phyloP scores from a whole-genome alignment of 2,113 vertebrate species.

The Passer montanus region DNA sequence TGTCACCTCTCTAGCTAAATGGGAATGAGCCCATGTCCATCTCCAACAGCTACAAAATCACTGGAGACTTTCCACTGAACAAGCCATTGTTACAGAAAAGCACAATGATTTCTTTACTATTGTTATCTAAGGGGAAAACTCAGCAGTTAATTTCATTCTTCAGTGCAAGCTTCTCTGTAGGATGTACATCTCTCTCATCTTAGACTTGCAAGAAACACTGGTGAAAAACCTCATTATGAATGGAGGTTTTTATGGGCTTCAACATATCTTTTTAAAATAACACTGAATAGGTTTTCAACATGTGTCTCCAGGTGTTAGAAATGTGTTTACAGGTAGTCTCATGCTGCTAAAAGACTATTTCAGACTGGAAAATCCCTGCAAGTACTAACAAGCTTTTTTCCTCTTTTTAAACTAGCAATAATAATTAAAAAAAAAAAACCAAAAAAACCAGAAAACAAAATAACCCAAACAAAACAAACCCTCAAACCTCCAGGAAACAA shows the following conservation, averaged over 20 bases:
- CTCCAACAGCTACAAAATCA: constrained; percentile 24
- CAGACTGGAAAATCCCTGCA: not conserved
- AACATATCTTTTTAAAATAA: not conserved
- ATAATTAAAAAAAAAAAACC: not conserved
- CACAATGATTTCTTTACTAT: not conserved
- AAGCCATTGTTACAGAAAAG: not conserved
- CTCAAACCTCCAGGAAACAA: not conserved
- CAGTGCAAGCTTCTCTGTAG: not conserved
- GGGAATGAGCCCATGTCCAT: not conserved
- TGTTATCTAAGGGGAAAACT: not conserved
- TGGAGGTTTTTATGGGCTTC: not conserved
- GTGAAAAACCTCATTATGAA: not conserved
- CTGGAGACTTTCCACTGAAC: not conserved
- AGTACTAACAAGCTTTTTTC: constrained; percentile 4
- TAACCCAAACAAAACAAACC: too few species aligned
- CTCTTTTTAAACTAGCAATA: not conserved
- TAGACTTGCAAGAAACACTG: not conserved
- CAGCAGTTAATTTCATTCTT: not conserved
- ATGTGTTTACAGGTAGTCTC: not conserved
- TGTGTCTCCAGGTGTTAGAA: constrained; percentile 1
- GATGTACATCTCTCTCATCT: not conserved
- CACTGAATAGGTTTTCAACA: not conserved
- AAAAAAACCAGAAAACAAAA: too few species aligned
- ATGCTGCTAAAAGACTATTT: constrained; percentile 15
- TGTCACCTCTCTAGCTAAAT: not conserved